phyloP scores from a whole-genome alignment of 2,113 vertebrate species.

The Hiodon alosoides region DNA sequence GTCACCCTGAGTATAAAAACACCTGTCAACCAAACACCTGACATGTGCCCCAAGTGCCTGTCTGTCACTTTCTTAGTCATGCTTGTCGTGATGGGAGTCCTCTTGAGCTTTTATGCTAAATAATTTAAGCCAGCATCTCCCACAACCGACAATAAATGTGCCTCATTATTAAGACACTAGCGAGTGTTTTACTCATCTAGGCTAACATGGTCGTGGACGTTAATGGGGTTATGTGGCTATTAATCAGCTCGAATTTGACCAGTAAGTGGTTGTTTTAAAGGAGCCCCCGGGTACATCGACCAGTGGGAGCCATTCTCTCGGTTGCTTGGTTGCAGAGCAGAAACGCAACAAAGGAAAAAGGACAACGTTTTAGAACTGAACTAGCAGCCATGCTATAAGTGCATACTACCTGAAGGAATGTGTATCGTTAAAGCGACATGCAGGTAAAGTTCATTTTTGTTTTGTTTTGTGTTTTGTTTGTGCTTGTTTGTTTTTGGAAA shows the following conservation, averaged over 20 bases:
- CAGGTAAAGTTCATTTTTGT: background rate
- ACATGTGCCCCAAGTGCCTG: background rate
- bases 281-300: background rate
- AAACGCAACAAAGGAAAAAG: background rate
- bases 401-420: background rate
- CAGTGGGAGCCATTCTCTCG: background rate
- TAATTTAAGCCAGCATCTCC: background rate
- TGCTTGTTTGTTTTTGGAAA: too few relatives aligned
- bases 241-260: constrained; percentile 1
- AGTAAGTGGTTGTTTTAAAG: constrained; percentile 7
- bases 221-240: constrained; percentile 6
- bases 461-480: too few relatives aligned
- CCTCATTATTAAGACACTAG: background rate
- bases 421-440: constrained; percentile 8
- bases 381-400: background rate
- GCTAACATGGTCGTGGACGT: constrained; percentile 1
- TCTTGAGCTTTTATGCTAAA: background rate
- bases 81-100: background rate
- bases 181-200: background rate
- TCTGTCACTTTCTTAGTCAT: constrained; percentile 2
- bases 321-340: background rate
- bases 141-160: background rate
- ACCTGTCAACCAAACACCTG: background rate
- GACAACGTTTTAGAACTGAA: background rate
- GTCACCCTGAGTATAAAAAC: constrained; percentile 1